Base-by-base conservation (phyloP, 2,797 vertebrate species). In the Peromyscus aztecus region DNA sequence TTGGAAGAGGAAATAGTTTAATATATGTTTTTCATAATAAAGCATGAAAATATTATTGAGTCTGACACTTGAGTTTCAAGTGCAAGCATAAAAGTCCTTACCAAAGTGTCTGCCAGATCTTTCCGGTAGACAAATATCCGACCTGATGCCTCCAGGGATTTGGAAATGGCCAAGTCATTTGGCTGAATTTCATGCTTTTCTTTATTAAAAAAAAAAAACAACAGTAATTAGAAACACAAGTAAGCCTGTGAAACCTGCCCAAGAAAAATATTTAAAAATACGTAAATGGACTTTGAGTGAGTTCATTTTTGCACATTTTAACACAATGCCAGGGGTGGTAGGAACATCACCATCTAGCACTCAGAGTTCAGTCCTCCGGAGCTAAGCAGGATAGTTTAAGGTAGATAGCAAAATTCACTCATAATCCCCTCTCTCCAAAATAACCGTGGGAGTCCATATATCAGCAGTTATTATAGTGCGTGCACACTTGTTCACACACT, bases 111-210 rank as follows among this genome's bases (percentile, higher is more conserved):
- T 1, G 99, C 98, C 90, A 99, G 98, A 97, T 99, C 99, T 98
- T 99, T 99, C 98, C 99, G 99, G 98, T 99, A 99, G 55, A 99
- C 99, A 94, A 99, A 99, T 96, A 99, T 99, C 86, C 99, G 99
- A 98, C 99, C 99, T n/a, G 99, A 98, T 1, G 99, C 97, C 73
- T 99, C 99, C 4, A 99, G 96, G 14, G 99, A 99, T 96, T 99
- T 99, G 34, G 99, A 99, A 97, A 99, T 98, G 83, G 99, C 99
- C 97, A 99, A 97, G 98, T 99, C 99, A 98, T 99, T 98, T 96
- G 99, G 99, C 97, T 99, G 99, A 96, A 99, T 98, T 96, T 99
- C 99, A 93, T 99, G 99, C 96, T 99, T 99, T 96, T 99, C 99
- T 99, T 98, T 97, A 98, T 97, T 97, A 49, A 90, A 78, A 91